A percentile compares a stretch with the other conserved stretches of the same genome.
phyloP scores from a whole-genome alignment of 2,113 vertebrate species.

The Macrotus californicus region DNA sequence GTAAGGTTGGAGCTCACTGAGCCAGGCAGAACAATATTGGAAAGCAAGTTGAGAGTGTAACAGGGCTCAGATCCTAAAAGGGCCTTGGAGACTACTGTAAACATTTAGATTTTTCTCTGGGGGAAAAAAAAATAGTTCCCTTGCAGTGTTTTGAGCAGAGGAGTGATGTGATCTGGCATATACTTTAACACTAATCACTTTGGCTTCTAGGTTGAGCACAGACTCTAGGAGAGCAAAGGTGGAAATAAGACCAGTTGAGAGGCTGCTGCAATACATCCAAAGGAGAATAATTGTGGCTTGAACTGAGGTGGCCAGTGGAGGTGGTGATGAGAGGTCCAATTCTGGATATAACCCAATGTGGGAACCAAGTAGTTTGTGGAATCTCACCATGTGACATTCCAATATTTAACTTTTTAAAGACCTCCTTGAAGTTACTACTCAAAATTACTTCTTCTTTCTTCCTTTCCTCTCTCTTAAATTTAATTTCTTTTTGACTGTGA shows the following conservation, averaged over 20 bases:
- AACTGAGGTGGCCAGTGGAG: background rate
- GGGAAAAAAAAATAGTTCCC: background rate
- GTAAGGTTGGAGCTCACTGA: background rate
- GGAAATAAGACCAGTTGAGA: background rate
- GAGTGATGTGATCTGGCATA: background rate
- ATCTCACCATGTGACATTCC: background rate
- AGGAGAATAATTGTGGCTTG: background rate
- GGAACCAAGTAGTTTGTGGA: background rate
- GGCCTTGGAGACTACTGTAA: background rate
- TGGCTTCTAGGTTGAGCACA: background rate
- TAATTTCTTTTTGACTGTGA: background rate
- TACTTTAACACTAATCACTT: background rate
- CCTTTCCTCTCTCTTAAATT: background rate
- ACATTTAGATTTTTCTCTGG: background rate
- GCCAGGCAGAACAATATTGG: background rate
- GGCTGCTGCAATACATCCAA: background rate
- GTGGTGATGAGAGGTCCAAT: background rate
- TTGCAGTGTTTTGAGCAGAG: background rate
- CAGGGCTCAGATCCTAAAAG: background rate
- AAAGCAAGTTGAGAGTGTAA: background rate
- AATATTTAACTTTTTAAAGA: background rate
- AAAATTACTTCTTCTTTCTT: background rate
- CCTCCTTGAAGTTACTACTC: background rate
- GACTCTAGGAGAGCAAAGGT: background rate
- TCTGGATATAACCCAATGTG: background rate